phyloP scores from a whole-genome alignment of 2,888 invertebrate species.

The Spodoptera picta region DNA sequence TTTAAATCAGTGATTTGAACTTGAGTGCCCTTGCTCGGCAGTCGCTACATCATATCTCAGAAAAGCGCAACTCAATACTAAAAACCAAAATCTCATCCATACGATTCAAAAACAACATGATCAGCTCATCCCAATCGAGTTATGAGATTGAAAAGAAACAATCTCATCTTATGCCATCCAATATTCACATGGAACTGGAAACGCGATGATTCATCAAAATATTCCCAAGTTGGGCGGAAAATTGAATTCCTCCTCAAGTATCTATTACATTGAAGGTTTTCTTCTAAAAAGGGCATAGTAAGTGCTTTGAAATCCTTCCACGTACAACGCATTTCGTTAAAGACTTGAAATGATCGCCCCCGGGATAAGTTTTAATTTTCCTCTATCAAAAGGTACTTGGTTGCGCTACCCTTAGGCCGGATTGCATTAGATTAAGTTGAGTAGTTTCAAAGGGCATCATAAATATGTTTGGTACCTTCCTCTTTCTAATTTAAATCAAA shows the following conservation, averaged over 20 bases:
- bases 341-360: slow-evolving; percentile 17
- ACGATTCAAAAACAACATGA: no score
- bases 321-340: slow-evolving; percentile 27
- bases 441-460: not conserved
- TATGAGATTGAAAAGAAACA: not conserved
- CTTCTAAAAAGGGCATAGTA: slow-evolving; percentile 12
- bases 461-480: no score
- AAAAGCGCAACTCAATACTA: no score
- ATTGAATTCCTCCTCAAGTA: slow-evolving; percentile 48
- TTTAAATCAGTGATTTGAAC: no score
- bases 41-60: no score
- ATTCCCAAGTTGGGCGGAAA: slow-evolving; percentile 30
- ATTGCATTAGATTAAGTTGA: not conserved
- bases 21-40: no score
- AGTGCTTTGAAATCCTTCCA: slow-evolving; percentile 20
- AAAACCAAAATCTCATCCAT: no score
- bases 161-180: slow-evolving; percentile 28
- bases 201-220: slow-evolving; percentile 52
- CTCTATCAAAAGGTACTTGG: not conserved
- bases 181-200: slow-evolving; percentile 19
- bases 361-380: slow-evolving; percentile 1
- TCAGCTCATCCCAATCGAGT: no score
- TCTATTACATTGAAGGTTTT: slow-evolving; percentile 28
- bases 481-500: no score
- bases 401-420: not conserved